These are phyloP conservation scores for Tenthredo distinguenda DNA, from an alignment of 2,888 invertebrate species.

Conservation along the genomic window DNA sequence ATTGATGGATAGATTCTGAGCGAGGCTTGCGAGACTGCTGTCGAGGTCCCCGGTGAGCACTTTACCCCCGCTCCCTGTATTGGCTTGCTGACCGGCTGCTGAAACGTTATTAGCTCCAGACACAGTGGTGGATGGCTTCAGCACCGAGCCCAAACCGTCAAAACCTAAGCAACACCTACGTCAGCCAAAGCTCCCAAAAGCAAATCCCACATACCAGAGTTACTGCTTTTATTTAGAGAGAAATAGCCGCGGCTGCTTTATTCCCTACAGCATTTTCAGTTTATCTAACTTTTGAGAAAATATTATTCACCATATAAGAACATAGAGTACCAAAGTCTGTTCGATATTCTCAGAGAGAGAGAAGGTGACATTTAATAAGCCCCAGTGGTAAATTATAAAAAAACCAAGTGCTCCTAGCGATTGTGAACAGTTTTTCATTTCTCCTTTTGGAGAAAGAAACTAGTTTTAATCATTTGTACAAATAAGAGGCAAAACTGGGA, in stretches of 20 bases:
- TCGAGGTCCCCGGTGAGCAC: conserved; percentile 96
- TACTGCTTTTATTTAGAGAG: conserved; percentile 9
- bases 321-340: background rate
- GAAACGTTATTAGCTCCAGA: conserved; percentile 73
- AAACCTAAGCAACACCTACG: conserved; percentile 80
- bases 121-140: conserved; percentile 80
- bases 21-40: conserved; percentile 94
- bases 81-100: conserved; percentile 72
- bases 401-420: too few species aligned
- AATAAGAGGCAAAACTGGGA: background rate
- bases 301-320: background rate
- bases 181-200: conserved; percentile 64
- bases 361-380: background rate
- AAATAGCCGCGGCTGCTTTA: conserved; percentile 9
- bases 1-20: conserved; percentile 95
- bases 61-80: conserved; percentile 82
- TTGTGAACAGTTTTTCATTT: background rate
- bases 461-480: background rate
- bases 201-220: conserved; percentile 52
- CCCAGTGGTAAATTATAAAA: background rate
- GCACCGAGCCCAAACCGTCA: conserved; percentile 87
- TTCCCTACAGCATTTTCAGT: background rate
- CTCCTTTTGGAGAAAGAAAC: background rate
- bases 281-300: background rate
- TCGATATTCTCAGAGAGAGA: background rate